Conservation (phyloP, 2,113 vertebrate species). For the Thermophis baileyi region DNA sequence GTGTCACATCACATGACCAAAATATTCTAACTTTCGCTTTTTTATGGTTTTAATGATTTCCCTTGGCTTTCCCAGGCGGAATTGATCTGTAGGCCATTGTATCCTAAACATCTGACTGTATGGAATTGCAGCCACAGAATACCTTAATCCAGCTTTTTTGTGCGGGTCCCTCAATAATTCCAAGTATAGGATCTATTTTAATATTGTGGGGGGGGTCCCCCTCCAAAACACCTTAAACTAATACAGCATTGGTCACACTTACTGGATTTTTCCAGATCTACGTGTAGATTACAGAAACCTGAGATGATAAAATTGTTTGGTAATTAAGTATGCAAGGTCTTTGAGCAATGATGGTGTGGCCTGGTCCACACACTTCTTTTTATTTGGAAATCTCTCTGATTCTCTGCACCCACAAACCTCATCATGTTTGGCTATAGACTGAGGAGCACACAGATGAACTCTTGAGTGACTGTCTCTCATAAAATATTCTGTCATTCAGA, state of each 20-base stretch:
- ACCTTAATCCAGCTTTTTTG: background rate
- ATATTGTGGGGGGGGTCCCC: background rate
- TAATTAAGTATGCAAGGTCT: background rate
- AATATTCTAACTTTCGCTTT: too few relatives aligned
- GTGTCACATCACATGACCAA: too few relatives aligned
- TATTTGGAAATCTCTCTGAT: background rate
- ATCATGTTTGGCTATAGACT: background rate
- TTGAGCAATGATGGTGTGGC: background rate
- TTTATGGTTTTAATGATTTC: too few relatives aligned
- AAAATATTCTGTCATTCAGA: constrained; percentile 6
- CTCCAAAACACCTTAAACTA: background rate
- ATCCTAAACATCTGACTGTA: background rate
- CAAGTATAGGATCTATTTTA: background rate
- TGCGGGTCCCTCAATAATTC: background rate
- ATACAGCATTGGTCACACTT: background rate
- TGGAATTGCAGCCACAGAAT: background rate
- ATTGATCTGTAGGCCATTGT: background rate
- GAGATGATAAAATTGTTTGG: background rate
- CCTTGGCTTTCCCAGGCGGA: background rate
- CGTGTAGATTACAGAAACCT: background rate
- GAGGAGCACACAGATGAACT: background rate
- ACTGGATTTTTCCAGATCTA: background rate
- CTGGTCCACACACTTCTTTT: background rate
- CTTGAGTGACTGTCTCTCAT: constrained; percentile 2
- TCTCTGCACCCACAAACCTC: background rate